phyloP scores from a whole-genome alignment of 2,113 vertebrate genomes.

The Mustela lutreola region DNA sequence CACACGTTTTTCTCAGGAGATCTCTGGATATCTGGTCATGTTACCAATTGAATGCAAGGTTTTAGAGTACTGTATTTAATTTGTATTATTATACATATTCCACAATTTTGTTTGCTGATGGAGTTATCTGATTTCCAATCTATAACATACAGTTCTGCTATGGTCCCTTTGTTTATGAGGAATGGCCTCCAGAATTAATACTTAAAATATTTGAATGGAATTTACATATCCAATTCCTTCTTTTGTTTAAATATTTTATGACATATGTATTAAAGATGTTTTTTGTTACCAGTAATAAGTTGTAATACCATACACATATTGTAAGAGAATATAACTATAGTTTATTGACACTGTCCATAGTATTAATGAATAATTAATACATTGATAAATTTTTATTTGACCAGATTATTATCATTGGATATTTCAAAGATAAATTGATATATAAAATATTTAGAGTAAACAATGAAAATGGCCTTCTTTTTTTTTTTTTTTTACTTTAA shows the following conservation, averaged over 20 bases:
- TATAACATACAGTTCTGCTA: slow-evolving; percentile 74
- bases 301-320: slow-evolving; percentile 38
- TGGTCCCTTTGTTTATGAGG: slow-evolving; percentile 65
- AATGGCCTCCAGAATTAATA: slow-evolving; percentile 65
- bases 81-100: slow-evolving; percentile 75
- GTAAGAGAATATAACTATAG: not conserved
- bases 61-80: slow-evolving; percentile 71
- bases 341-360: slow-evolving; percentile 20
- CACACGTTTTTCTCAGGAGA: slow-evolving; percentile 77
- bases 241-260: slow-evolving; percentile 61
- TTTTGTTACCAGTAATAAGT: slow-evolving; percentile 58
- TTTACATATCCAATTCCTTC: slow-evolving; percentile 37
- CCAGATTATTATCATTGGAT: not conserved
- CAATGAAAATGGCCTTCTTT: not conserved
- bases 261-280: slow-evolving; percentile 27
- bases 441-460: not conserved
- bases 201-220: slow-evolving; percentile 50
- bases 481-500: slow-evolving; percentile 13
- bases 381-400: slow-evolving; percentile 4
- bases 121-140: slow-evolving; percentile 75
- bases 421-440: slow-evolving; percentile 37
- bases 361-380: not conserved
- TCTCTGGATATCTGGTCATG: slow-evolving; percentile 67
- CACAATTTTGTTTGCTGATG: slow-evolving; percentile 71
- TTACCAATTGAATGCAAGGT: slow-evolving; percentile 63